Evolutionary conservation across 1,140 invertebrate genomes (phyloP), one percentile per base, ranked within the genome.

Genomic region (Drosophila azteca): DNA sequence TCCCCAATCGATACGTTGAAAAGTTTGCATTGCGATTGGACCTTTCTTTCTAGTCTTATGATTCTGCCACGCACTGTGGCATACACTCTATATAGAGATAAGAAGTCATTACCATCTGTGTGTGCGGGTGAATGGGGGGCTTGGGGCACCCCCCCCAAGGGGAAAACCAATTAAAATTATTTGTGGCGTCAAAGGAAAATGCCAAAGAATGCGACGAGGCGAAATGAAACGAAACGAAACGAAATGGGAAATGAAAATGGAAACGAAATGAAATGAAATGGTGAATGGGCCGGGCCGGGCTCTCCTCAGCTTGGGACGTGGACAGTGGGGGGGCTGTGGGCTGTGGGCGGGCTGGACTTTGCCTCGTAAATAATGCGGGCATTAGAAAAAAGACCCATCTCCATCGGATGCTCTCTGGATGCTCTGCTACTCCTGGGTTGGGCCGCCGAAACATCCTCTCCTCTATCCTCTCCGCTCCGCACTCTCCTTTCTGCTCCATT

Each of bases 141-240:
- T 17, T 20, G 17, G 17, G 17, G 17, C 17, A 1, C 0, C 31
- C 31, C 24, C 55, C 22, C 29, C 63, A 73, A 72, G 73, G 76
- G 78, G 49, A 87, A 87, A 87, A 87, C 82, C 82, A 87, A 87
- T 87, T 87, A 87, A 87, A 87, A 88, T 87, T 88, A 88, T 87
- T 87, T 87, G 75, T 64, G 63, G 54, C 72, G 72, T 68, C 64
- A 76, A 76, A 83, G 65, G 80, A 76, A 83, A 83, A 84, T 72
- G 79, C 79, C 79, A 83, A 77, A 80, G 77, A 61, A 75, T 75
- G 71, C 69, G 69, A 70, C 63, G 61, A 82, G 61, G 76, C 80
- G 76, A 78, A 83, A 84, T 85, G 80, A 83, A 84, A 80, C 79
- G 84, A 87, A 84, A 80, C 79, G 84, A 87, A 85, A 65, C 76